A percentile compares a stretch with the other conserved stretches of the same genome.
phyloP scores from a whole-genome alignment of 2,113 vertebrate genomes.

The Gallinago media region DNA sequence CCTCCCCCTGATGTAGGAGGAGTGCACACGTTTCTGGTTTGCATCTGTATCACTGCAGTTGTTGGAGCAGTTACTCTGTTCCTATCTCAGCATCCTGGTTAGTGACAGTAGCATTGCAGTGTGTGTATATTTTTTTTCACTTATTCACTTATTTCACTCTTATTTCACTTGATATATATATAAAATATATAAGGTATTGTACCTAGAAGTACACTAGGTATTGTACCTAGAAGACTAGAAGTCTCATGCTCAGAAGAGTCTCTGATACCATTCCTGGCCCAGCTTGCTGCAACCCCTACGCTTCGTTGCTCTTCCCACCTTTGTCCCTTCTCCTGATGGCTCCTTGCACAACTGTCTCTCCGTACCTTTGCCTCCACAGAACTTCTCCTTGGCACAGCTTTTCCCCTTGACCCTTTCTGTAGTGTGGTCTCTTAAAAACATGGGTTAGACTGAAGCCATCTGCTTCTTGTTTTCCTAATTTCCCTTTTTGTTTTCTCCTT shows the following conservation, averaged over 20 bases:
- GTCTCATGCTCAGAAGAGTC: too few species aligned
- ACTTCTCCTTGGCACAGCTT: not conserved
- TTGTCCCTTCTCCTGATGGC: not conserved
- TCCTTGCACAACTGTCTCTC: too few species aligned
- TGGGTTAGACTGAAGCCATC: not conserved
- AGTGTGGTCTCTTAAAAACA: not conserved
- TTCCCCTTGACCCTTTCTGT: not conserved
- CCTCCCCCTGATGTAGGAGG: not conserved
- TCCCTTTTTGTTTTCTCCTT: not conserved
- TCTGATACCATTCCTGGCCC: too few species aligned
- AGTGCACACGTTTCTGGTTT: not conserved
- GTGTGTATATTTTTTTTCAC: not conserved
- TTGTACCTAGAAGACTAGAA: too few species aligned
- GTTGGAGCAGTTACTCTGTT: not conserved
- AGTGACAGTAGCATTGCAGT: not conserved
- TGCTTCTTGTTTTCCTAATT: not conserved
- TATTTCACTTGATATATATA: not conserved
- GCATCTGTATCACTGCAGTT: not conserved
- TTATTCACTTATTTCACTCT: not conserved
- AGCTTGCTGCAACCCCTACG: not conserved
- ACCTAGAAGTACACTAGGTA: too few species aligned
- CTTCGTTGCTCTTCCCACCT: constrained; percentile 19
- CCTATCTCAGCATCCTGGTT: not conserved
- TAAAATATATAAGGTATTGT: not conserved
- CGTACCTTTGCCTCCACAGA: accelerated